These are phyloP conservation scores for Ctenochaetus hawaiiensis DNA, from an alignment of 2,797 vertebrate genomes.

Conservation along the genomic window DNA sequence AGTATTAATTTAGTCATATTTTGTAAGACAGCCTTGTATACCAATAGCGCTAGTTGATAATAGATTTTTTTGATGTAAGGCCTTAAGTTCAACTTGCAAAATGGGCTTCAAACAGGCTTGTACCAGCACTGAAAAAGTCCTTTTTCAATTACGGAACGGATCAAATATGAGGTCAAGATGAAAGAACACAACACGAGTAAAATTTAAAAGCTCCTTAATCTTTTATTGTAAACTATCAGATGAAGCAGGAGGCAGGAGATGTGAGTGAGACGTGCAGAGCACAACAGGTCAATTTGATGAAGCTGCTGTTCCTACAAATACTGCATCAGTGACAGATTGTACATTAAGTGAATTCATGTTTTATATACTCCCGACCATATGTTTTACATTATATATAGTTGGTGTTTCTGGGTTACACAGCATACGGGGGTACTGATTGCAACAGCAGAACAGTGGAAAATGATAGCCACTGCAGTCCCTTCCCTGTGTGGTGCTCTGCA, in stretches of 20 bases:
- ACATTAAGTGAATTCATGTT: slow-evolving; percentile 45
- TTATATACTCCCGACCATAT: slow-evolving; percentile 47
- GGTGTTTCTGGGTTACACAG: slow-evolving; percentile 39
- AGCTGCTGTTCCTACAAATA: slow-evolving; percentile 28
- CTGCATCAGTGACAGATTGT: slow-evolving; percentile 38
- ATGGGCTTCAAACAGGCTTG: slow-evolving; percentile 36
- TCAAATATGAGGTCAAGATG: slow-evolving; percentile 54
- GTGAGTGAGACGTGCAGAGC: slow-evolving; percentile 37
- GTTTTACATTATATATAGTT: slow-evolving; percentile 66
- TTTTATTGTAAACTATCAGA: slow-evolving; percentile 53
- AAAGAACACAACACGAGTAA: slow-evolving; percentile 53
- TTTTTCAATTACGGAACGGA: no score
- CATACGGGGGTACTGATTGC: slow-evolving; percentile 61
- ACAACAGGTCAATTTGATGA: slow-evolving; percentile 38
- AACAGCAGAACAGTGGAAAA: slow-evolving; percentile 66
- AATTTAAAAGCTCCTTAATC: slow-evolving; percentile 60
- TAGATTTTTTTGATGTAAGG: slow-evolving; percentile 39
- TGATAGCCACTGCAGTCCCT: slow-evolving; percentile 58
- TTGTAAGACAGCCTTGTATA: slow-evolving; percentile 22
- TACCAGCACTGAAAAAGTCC: neutral
- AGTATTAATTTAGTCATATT: slow-evolving; percentile 18
- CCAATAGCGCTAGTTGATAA: slow-evolving; percentile 16
- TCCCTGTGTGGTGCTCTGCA: slow-evolving; percentile 48
- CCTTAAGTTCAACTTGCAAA: slow-evolving; percentile 40
- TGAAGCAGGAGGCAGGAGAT: slow-evolving; percentile 24